Conservation (phyloP, 1,140 invertebrate genomes). For the Ganaspis sp. region DNA sequence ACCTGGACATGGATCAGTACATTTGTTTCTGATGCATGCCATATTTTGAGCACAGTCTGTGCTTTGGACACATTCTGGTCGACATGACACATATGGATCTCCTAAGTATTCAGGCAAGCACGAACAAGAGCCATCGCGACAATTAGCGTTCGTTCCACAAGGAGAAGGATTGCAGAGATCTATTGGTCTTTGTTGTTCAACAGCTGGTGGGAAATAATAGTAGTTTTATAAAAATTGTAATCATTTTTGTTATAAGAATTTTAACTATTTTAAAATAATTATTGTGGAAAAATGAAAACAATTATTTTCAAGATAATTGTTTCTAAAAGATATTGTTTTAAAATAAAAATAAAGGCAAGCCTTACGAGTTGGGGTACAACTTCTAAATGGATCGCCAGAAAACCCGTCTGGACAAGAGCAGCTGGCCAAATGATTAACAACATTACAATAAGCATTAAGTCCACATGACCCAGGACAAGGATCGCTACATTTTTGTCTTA, state of each 20-base stretch:
- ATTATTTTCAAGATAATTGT: no score
- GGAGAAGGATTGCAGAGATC: slow-evolving; percentile 81
- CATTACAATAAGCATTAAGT: slow-evolving; percentile 82
- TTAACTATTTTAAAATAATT: no score
- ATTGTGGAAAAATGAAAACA: no score
- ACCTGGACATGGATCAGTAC: slow-evolving; percentile 81
- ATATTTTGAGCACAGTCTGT: slow-evolving; percentile 82
- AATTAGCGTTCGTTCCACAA: slow-evolving; percentile 86
- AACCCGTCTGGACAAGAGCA: slow-evolving; percentile 81
- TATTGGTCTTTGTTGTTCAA: slow-evolving; percentile 46
- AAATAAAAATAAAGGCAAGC: slow-evolving; percentile 23
- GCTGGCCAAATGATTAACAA: slow-evolving; percentile 79
- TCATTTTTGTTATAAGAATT: no score
- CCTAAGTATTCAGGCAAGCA: slow-evolving; percentile 84
- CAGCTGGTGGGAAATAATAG: slow-evolving; percentile 72
- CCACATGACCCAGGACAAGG: slow-evolving; percentile 89
- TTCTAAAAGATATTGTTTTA: slow-evolving; percentile 20
- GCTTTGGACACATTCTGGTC: slow-evolving; percentile 84
- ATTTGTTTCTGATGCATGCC: slow-evolving; percentile 82
- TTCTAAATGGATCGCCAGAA: slow-evolving; percentile 82
- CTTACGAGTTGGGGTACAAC: slow-evolving; percentile 76
- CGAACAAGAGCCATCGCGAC: slow-evolving; percentile 82
- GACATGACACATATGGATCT: slow-evolving; percentile 83
- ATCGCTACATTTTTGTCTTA: slow-evolving; percentile 86
- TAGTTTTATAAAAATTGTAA: slow-evolving; percentile 87